Evolutionary conservation across 2,888 invertebrate species (phyloP), one percentile per base, ranked within the genome.

Genomic region (Pelosia muscerda): DNA sequence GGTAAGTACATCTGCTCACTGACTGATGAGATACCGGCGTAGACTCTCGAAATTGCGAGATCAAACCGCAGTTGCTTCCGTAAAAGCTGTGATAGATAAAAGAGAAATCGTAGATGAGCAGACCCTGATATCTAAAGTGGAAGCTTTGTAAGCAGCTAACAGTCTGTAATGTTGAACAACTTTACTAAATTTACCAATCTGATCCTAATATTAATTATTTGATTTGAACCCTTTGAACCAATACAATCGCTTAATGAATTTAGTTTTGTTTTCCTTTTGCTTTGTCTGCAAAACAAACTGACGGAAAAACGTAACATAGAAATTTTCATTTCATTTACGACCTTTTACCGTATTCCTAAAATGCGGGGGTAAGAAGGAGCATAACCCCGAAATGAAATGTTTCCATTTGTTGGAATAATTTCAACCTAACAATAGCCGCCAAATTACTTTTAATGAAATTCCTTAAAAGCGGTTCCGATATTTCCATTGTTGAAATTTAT

Each of bases 401-500:
- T 42, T 19, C 42, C 5, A 42, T 42, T 42, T 6, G 42, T 42
- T 49, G n/a, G 49, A 19, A 49, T 49, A 49, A 49, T 49, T 0
- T 19, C n/a, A 49, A 49, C 8, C n/a, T n/a, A 49, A 49, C 49
- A 49, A 49, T 49, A 49, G 5, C 42, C 8, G 2, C 6, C n/a
- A 49, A 58, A 58, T 23, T 61, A 56, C 22, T 61, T 65, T 15
- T 28, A 67, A 65, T 58, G 60, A 22, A 63, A 67, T 66, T 34
- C 53, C 53, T 58, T 23, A 38, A 72, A 70, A 74, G 72, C 68
- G 60, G 38, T 66, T 67, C 60, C 63, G 42, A 67, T 67, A 65
- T 58, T n/a, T 66, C 53, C 67, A 65, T 66, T 79, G 69, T 77
- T 65, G n/a, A 19, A 68, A 63, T 23, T 72, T 72, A 74, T 77